Evolutionary conservation across 92 coral and sea anemone species (phyloP).

Genomic region (Virgularia gustaviana): DNA sequence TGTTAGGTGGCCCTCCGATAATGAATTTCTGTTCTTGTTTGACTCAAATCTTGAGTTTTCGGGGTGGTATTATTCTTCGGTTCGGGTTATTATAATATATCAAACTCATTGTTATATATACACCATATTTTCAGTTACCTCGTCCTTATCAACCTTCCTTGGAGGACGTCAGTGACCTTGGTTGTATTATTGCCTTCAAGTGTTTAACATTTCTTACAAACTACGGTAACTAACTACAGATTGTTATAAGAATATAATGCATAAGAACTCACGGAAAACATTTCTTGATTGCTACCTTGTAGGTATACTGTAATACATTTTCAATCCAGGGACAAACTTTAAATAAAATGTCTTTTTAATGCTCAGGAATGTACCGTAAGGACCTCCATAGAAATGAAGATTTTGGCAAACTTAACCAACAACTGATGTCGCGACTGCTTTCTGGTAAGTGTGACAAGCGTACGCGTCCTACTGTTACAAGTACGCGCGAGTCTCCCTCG

Average conservation of each 20-base stretch:
- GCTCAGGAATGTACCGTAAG: conserved; percentile 62
- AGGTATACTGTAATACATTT: not conserved
- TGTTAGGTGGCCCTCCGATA: too few relatives aligned
- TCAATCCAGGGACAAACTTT: not conserved
- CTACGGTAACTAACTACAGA: conserved; percentile 63
- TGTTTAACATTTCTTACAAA: conserved; percentile 79
- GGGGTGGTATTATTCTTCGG: too few relatives aligned
- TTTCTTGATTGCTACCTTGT: not conserved
- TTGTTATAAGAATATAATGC: not conserved
- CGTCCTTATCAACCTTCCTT: conserved; percentile 38
- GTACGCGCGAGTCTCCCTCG: too few relatives aligned
- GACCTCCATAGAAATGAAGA: conserved; percentile 73
- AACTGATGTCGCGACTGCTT: conserved; percentile 56
- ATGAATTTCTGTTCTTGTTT: too few relatives aligned
- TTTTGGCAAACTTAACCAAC: conserved; percentile 55
- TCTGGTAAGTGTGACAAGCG: conserved; percentile 68
- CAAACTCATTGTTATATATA: not conserved
- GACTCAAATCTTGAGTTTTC: too few relatives aligned
- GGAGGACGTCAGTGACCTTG: conserved; percentile 61
- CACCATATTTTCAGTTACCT: conserved; percentile 40
- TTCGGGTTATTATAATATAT: not conserved
- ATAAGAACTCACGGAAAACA: too few relatives aligned
- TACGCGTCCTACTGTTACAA: too few relatives aligned
- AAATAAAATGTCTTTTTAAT: not conserved
- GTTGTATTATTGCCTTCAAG: conserved; percentile 73